These are phyloP conservation scores for Mus spretus DNA, from an alignment of 2,797 vertebrate species.

Conservation along the genomic window DNA sequence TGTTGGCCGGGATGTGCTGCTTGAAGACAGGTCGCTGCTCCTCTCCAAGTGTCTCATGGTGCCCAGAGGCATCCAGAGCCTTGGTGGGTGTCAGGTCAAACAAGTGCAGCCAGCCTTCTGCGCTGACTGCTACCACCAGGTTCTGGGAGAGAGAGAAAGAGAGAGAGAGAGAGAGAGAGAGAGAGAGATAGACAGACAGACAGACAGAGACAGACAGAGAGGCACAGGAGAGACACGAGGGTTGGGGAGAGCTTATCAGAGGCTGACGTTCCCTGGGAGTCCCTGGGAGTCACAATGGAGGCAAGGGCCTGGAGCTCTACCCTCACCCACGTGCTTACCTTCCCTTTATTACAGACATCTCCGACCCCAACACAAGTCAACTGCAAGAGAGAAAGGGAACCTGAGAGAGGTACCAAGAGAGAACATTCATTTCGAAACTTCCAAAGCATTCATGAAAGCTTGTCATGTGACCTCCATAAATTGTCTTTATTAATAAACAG, in stretches of 20 bases:
- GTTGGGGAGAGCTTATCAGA: neutral
- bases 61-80: conserved; percentile 92
- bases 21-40: conserved; percentile 95
- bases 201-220: neutral
- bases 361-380: conserved; percentile 97
- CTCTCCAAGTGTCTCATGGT: conserved; percentile 91
- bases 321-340: conserved; percentile 89
- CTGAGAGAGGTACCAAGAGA: neutral
- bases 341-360: conserved; percentile 97
- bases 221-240: neutral
- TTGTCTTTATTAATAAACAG: rapidly evolving
- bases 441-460: neutral
- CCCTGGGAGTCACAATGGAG: neutral
- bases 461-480: rapidly evolving
- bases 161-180: too few relatives aligned
- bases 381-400: conserved; percentile 88
- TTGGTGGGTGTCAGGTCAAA: conserved; percentile 93
- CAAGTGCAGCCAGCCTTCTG: conserved; percentile 98
- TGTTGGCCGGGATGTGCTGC: conserved; percentile 99
- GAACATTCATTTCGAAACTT: neutral
- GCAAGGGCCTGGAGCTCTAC: neutral
- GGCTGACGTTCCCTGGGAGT: neutral
- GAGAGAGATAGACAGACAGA: too few relatives aligned
- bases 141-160: conserved; percentile 90
- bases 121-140: conserved; percentile 95